A percentile compares a stretch with the other conserved stretches of the same genome.
phyloP scores from a whole-genome alignment of 2,888 invertebrate species.

The Rhodophaea formosa region DNA sequence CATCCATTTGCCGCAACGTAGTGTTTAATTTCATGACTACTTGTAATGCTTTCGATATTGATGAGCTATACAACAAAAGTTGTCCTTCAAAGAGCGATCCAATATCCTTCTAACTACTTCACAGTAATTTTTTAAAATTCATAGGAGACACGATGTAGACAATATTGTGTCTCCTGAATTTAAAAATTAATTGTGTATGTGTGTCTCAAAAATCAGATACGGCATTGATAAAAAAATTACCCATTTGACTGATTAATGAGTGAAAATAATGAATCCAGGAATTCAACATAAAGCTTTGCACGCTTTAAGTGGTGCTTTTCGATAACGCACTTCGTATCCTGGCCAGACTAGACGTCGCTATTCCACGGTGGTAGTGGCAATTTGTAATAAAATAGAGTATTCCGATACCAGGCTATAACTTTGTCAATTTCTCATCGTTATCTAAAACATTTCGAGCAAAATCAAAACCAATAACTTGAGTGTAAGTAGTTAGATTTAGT shows the following conservation, averaged over 20 bases:
- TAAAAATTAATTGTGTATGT: not conserved
- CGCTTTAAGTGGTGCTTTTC: not conserved
- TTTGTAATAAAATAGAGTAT: not conserved
- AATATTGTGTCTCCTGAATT: too few species aligned
- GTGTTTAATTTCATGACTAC: too few species aligned
- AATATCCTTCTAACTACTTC: too few species aligned
- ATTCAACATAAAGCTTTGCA: not conserved
- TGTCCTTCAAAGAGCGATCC: too few species aligned
- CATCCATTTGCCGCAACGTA: not conserved
- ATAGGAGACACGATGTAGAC: too few species aligned
- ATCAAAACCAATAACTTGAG: not conserved
- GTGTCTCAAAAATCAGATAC: not conserved
- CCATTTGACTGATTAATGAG: not conserved
- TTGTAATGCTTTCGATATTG: not conserved
- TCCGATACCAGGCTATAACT: not conserved
- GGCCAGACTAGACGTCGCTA: slow-evolving; percentile 10
- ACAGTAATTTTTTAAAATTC: too few species aligned
- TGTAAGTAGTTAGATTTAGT: not conserved
- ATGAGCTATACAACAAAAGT: too few species aligned
- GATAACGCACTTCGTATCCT: not conserved
- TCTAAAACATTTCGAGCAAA: not conserved
- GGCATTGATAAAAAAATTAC: not conserved
- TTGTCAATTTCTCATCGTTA: not conserved
- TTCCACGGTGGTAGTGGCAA: not conserved
- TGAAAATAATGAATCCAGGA: not conserved